Conservation (phyloP, 2,888 invertebrate species). For the Baccha elongata region DNA sequence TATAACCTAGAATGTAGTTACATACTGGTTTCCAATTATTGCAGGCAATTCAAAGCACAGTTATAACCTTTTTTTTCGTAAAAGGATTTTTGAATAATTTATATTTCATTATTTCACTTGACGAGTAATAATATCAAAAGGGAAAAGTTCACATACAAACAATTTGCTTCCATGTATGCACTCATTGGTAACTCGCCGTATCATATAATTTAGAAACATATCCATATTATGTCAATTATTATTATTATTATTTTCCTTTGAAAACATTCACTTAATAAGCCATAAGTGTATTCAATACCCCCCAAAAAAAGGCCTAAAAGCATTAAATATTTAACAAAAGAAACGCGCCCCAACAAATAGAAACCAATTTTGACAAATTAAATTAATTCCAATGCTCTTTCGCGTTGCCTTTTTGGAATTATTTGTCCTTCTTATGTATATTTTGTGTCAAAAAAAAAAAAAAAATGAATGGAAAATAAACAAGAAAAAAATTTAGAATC, state of each 20-base stretch:
- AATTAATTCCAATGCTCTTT: conserved; percentile 59
- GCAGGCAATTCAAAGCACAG: no score
- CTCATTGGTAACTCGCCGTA: no score
- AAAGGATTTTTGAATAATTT: no score
- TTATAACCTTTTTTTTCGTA: no score
- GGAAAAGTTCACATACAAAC: no score
- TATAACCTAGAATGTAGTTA: no score
- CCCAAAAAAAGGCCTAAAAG: conserved; percentile 29
- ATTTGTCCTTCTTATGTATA: background rate
- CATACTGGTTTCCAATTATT: no score
- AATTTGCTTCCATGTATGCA: no score
- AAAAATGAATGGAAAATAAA: conserved; percentile 54
- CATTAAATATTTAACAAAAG: conserved; percentile 55
- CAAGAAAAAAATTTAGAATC: conserved; percentile 22
- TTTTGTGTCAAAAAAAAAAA: conserved; percentile 38
- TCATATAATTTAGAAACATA: no score
- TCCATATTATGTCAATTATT: no score
- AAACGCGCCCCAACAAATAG: conserved; percentile 50
- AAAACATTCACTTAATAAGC: conserved; percentile 9
- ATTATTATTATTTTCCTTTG: conserved; percentile 32
- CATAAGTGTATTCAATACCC: conserved; percentile 22
- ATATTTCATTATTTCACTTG: no score
- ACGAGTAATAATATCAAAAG: no score
- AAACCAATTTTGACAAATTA: conserved; percentile 68
- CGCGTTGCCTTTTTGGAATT: conserved; percentile 33